Evolutionary conservation across 1,140 invertebrate genomes (phyloP).

Genomic region (Phthorimaea operculella): DNA sequence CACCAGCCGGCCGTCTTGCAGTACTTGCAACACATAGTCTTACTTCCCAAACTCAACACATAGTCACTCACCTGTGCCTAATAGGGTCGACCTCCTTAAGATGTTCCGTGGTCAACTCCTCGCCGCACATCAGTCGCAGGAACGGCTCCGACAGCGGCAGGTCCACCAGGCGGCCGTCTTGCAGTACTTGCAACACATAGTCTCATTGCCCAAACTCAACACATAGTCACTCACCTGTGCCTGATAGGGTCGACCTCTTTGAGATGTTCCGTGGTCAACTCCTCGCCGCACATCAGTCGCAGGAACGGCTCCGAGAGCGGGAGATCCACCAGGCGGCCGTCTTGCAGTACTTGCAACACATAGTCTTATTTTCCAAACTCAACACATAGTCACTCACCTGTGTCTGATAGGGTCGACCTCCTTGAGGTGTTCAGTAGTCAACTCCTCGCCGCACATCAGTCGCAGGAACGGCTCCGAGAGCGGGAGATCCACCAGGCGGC

Average conservation of each 20-base stretch:
- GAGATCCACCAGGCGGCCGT: slow-evolving; percentile 95
- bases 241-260: slow-evolving; percentile 87
- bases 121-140: slow-evolving; percentile 94
- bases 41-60: no score
- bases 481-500: slow-evolving; percentile 95
- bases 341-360: slow-evolving; percentile 83
- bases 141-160: slow-evolving; percentile 94
- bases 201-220: no score
- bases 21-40: slow-evolving; percentile 71
- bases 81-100: slow-evolving; percentile 88
- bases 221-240: slow-evolving; percentile 59
- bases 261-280: slow-evolving; percentile 84
- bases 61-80: slow-evolving; percentile 68
- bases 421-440: slow-evolving; percentile 85
- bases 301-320: slow-evolving; percentile 95
- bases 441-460: slow-evolving; percentile 85
- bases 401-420: slow-evolving; percentile 88
- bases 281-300: slow-evolving; percentile 90
- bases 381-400: slow-evolving; percentile 29
- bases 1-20: slow-evolving; percentile 96
- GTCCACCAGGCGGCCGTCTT: slow-evolving; percentile 97
- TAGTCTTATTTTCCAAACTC: no score
- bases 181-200: slow-evolving; percentile 77
- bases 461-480: slow-evolving; percentile 95
- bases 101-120: slow-evolving; percentile 80